Percentiles rank a stretch among this genome's conserved stretches.
These are phyloP conservation scores for Ypsolopha scabrella DNA, from an alignment of 2,888 invertebrate genomes.

Conservation along the genomic window DNA sequence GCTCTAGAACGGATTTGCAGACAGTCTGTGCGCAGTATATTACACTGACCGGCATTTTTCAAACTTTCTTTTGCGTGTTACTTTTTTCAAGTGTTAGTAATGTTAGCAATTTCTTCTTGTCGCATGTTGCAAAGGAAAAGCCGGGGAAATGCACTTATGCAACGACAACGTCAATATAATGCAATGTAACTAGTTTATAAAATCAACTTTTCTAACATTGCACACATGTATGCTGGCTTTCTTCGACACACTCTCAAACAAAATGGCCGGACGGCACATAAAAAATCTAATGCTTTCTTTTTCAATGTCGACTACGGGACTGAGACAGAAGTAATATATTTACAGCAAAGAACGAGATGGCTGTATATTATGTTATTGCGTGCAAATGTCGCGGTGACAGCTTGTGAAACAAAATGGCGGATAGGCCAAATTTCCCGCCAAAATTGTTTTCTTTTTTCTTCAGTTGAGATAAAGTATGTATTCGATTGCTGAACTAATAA, in stretches of 20 bases:
- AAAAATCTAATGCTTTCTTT: constrained; percentile 65
- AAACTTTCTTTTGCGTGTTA: constrained; percentile 4
- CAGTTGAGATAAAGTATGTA: constrained; percentile 22
- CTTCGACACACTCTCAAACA: constrained; percentile 60
- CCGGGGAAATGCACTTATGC: constrained; percentile 64
- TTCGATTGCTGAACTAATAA: constrained; percentile 17
- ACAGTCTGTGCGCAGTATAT: too few species aligned
- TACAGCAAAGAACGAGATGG: constrained; percentile 33
- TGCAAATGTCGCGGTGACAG: constrained; percentile 25
- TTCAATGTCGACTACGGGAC: constrained; percentile 54
- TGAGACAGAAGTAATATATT: constrained; percentile 24
- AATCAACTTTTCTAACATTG: constrained; percentile 63
- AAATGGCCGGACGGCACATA: constrained; percentile 22
- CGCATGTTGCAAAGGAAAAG: constrained; percentile 12
- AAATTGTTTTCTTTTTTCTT: constrained; percentile 30
- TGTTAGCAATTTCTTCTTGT: constrained; percentile 17
- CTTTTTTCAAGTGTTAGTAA: neutral
- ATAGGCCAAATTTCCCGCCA: constrained; percentile 40
- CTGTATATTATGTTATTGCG: constrained; percentile 37
- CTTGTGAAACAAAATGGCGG: constrained; percentile 28
- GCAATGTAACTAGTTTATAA: constrained; percentile 52
- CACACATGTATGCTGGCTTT: constrained; percentile 62
- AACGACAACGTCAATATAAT: constrained; percentile 36
- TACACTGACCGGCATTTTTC: neutral
- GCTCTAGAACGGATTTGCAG: too few species aligned